Evolutionary conservation across 1,140 invertebrate genomes (phyloP).

Genomic region (Chlorops oryzae): DNA sequence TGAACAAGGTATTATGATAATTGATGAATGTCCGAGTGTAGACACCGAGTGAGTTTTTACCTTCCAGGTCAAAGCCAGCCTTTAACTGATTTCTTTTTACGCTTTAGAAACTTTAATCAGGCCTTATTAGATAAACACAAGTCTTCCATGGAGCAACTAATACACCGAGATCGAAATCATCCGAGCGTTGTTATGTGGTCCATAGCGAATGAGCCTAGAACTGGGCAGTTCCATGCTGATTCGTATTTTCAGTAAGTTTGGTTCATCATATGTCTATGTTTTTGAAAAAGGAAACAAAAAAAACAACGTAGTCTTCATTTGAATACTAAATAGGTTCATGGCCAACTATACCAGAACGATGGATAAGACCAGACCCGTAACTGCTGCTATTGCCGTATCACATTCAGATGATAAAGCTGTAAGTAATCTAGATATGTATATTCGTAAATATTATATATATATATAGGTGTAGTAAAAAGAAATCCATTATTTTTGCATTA

Average conservation of each 20-base stretch:
- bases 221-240: constrained; percentile 59
- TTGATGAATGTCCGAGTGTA: constrained; percentile 92
- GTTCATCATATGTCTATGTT: no score
- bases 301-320: no score
- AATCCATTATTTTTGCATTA: no score
- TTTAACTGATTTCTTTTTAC: no score
- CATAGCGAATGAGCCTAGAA: constrained; percentile 86
- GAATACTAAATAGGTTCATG: constrained; percentile 35
- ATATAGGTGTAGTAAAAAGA: no score
- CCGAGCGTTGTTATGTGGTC: constrained; percentile 95
- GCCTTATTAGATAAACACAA: constrained; percentile 71
- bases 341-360: constrained; percentile 52
- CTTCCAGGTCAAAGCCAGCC: no score
- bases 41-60: constrained; percentile 66
- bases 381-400: constrained; percentile 51
- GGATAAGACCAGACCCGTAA: constrained; percentile 65
- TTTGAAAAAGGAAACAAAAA: no score
- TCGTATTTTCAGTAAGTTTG: constrained; percentile 77
- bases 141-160: constrained; percentile 74
- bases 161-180: constrained; percentile 87
- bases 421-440: constrained; percentile 9
- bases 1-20: constrained; percentile 87
- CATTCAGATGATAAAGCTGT: constrained; percentile 32
- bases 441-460: no score
- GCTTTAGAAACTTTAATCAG: constrained; percentile 39